A percentile compares a stretch with the other conserved stretches of the same genome.
Evolutionary conservation across 30 jellyfish, hydroid and myxozoan genomes (phyloP).

Genomic region (Haliclystus octoradiatus): DNA sequence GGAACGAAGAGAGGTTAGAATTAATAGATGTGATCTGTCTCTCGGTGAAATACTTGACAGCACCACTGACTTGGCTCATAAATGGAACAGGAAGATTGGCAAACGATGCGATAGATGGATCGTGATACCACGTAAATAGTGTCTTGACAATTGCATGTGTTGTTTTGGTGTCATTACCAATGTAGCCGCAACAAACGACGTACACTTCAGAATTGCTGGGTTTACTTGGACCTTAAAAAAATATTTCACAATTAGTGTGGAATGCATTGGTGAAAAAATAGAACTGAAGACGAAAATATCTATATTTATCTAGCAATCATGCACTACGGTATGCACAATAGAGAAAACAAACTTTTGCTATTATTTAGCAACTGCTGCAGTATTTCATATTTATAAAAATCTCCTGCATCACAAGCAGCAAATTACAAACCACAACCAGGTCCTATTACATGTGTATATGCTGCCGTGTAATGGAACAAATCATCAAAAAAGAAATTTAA

Average conservation of each 20-base stretch:
- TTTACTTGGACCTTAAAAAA: conserved; percentile 84
- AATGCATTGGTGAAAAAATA: too few relatives aligned
- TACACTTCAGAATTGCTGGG: conserved; percentile 96
- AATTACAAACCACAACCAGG: too few relatives aligned
- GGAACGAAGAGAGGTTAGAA: neutral
- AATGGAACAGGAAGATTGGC: neutral
- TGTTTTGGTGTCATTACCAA: conserved; percentile 4
- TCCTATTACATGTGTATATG: too few relatives aligned
- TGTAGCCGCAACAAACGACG: conserved; percentile 50
- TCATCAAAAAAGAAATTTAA: too few relatives aligned
- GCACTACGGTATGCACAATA: too few relatives aligned
- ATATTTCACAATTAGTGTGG: too few relatives aligned
- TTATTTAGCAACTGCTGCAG: neutral
- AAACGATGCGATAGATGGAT: neutral
- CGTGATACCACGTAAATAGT: neutral
- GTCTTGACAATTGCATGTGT: neutral
- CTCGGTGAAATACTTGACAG: neutral
- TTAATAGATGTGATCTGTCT: neutral
- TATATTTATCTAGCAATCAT: too few relatives aligned
- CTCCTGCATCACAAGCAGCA: too few relatives aligned
- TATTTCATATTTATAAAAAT: neutral
- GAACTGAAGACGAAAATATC: too few relatives aligned
- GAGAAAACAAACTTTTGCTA: too few relatives aligned
- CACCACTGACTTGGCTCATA: neutral
- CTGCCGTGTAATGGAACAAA: too few relatives aligned